A percentile compares a stretch with the other conserved stretches of the same genome.
These are phyloP conservation scores for Bovichtus variegatus DNA, from an alignment of 2,797 vertebrate genomes.

Conservation along the genomic window DNA sequence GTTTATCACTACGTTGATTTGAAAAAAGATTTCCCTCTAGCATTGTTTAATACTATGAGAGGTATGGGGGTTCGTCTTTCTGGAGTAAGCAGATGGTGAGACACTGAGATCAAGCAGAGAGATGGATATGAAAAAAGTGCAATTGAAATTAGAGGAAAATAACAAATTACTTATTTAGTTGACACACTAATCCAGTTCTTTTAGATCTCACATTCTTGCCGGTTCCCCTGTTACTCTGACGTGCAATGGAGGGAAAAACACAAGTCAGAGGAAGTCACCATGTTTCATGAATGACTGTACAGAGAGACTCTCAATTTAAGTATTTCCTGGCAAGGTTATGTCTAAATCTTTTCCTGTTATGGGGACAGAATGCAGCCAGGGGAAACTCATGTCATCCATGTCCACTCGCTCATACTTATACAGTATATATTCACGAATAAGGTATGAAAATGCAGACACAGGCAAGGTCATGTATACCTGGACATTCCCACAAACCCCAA, in stretches of 20 bases:
- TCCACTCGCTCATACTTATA: constrained; percentile 16
- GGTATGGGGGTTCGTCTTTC: constrained; percentile 4
- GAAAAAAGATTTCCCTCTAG: not conserved
- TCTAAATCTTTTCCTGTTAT: constrained; percentile 58
- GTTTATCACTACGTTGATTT: not conserved
- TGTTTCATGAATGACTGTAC: constrained; percentile 37
- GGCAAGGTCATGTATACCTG: constrained; percentile 10
- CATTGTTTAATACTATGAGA: not conserved
- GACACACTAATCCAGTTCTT: constrained; percentile 29
- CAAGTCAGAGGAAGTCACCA: constrained; percentile 13
- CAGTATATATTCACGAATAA: not conserved
- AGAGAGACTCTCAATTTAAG: constrained; percentile 16
- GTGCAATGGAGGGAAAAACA: constrained; percentile 38
- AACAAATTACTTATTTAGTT: constrained; percentile 29
- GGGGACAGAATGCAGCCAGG: constrained; percentile 27
- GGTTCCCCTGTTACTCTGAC: constrained; percentile 21
- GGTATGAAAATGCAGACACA: constrained; percentile 2
- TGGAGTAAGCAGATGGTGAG: not conserved
- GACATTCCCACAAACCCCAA: not conserved
- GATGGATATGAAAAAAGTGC: constrained; percentile 6
- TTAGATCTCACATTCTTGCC: constrained; percentile 8
- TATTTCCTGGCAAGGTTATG: constrained; percentile 60
- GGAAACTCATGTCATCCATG: constrained; percentile 50
- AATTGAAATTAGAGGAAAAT: constrained; percentile 11
- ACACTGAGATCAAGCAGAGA: constrained; percentile 12